A percentile compares a stretch with the other conserved stretches of the same genome.
Conservation (phyloP, 37 sponge, comb jelly and placozoan species). For the Bolinopsis microptera region DNA sequence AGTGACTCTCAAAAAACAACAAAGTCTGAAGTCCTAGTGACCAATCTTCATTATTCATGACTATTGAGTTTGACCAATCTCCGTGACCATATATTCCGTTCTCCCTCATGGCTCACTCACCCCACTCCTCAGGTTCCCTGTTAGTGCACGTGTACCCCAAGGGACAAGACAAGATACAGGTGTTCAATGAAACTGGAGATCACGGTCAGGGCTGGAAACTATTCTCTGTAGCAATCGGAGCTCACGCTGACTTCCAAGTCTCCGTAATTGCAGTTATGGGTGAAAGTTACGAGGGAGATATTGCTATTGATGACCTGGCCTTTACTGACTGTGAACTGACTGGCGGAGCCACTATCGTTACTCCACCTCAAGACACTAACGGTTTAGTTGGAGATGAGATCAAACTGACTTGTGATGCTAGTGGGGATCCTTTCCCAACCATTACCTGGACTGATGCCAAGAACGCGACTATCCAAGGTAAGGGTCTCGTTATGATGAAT, state of each 20-base stretch:
- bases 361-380: conserved; percentile 24
- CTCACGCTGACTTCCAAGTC: conserved; percentile 30
- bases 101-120: too few species aligned
- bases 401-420: conserved; percentile 53
- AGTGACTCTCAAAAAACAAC: too few species aligned
- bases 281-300: conserved; percentile 58
- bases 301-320: conserved; percentile 35
- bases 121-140: conserved; percentile 13
- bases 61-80: too few species aligned
- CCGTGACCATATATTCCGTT: too few species aligned
- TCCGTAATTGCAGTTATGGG: conserved; percentile 57
- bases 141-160: conserved; percentile 22
- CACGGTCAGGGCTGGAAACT: conserved; percentile 52
- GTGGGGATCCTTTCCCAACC: conserved; percentile 32
- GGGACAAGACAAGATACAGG: conserved; percentile 20
- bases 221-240: conserved; percentile 51
- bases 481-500: neutral
- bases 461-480: conserved; percentile 12
- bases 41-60: too few species aligned
- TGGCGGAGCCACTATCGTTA: conserved; percentile 31
- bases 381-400: conserved; percentile 29
- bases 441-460: conserved; percentile 53
- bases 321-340: conserved; percentile 40
- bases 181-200: conserved; percentile 59
- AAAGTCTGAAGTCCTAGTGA: too few species aligned